Conservation (phyloP, 2,888 invertebrate species). For the Raillietiella orientalis region DNA sequence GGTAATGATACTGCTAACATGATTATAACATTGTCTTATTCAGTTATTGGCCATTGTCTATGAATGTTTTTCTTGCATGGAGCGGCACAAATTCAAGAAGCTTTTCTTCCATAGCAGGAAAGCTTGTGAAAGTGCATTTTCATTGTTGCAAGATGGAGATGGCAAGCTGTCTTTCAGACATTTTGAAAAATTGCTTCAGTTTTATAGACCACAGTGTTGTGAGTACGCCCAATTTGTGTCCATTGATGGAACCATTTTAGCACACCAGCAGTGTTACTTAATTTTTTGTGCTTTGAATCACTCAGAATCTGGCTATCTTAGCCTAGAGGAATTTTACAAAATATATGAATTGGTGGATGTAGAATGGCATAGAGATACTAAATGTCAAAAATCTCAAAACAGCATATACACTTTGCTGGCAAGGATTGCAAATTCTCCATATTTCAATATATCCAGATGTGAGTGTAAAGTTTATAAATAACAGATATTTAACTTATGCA, state of each 20-base stretch:
- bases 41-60: conserved; percentile 67
- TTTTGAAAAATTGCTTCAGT: conserved; percentile 44
- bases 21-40: conserved; percentile 6
- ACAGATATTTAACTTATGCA: too few species aligned
- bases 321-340: conserved; percentile 32
- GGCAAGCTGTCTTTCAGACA: conserved; percentile 26
- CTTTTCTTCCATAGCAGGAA: conserved; percentile 42
- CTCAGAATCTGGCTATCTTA: conserved; percentile 27
- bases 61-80: conserved; percentile 54
- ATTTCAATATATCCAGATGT: too few species aligned
- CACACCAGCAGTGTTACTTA: conserved; percentile 32
- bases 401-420: too few species aligned
- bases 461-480: too few species aligned
- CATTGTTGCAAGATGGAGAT: conserved; percentile 36
- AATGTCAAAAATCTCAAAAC: too few species aligned
- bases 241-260: conserved; percentile 17
- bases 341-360: conserved; percentile 35
- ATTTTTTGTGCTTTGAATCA: conserved; percentile 46
- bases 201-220: conserved; percentile 38
- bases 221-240: conserved; percentile 9
- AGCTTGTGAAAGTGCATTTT: conserved; percentile 47
- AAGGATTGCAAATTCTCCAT: too few species aligned
- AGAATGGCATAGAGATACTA: too few species aligned
- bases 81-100: conserved; percentile 52
- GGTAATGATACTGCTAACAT: conserved; percentile 13